These are phyloP conservation scores for Drosophila rellima DNA, from an alignment of 2,888 invertebrate genomes.

Conservation along the genomic window DNA sequence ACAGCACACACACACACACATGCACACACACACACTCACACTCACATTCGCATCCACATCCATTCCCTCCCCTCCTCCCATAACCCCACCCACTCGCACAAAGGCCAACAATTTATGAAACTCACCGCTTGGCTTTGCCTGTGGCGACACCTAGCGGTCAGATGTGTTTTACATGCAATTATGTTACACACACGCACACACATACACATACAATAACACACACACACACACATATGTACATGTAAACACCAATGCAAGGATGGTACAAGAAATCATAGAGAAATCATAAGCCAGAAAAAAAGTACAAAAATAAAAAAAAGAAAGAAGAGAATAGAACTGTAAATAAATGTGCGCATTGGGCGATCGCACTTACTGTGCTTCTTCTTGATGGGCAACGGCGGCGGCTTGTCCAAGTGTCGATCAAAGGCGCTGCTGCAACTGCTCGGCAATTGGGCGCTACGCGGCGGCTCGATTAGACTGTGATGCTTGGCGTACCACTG, in stretches of 20 bases:
- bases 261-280: conserved; percentile 28
- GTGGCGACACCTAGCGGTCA: conserved; percentile 53
- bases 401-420: conserved; percentile 89
- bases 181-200: conserved; percentile 37
- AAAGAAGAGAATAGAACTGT: conserved; percentile 49
- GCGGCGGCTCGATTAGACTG: conserved; percentile 84
- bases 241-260: conserved; percentile 41
- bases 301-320: conserved; percentile 35
- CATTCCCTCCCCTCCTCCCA: not conserved
- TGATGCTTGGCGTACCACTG: conserved; percentile 85
- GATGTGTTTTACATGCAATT: conserved; percentile 29
- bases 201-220: conserved; percentile 35
- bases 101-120: conserved; percentile 31
- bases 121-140: conserved; percentile 63
- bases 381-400: conserved; percentile 96
- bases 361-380: conserved; percentile 94
- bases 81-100: conserved; percentile 1
- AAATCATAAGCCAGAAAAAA: conserved; percentile 14
- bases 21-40: conserved; percentile 3
- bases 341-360: conserved; percentile 69
- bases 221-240: conserved; percentile 41
- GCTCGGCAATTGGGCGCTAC: conserved; percentile 61
- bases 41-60: not conserved
- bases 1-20: conserved; percentile 3
- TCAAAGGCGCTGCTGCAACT: conserved; percentile 70